Evolutionary conservation across 2,797 vertebrate genomes (phyloP).

Genomic region (Triplophysa yarkandensis): DNA sequence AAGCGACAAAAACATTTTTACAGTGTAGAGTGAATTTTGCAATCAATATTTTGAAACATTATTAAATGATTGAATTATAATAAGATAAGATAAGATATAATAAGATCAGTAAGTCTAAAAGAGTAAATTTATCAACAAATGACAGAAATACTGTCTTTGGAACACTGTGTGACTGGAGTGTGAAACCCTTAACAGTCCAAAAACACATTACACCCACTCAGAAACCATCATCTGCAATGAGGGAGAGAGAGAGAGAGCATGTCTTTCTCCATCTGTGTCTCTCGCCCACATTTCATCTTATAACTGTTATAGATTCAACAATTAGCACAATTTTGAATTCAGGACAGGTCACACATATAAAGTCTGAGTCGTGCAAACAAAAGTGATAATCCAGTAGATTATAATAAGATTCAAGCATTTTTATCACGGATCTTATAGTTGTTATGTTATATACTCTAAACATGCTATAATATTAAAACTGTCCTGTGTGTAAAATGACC

Average conservation of each 20-base stretch:
- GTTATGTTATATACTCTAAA: too few relatives aligned
- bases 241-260: conserved; percentile 9
- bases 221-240: conserved; percentile 44
- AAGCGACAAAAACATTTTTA: too few relatives aligned
- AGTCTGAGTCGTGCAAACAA: neutral
- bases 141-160: neutral
- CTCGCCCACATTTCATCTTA: conserved; percentile 35
- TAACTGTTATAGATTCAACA: conserved; percentile 37
- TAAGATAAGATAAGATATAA: too few relatives aligned
- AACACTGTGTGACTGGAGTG: conserved; percentile 13
- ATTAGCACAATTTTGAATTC: conserved; percentile 27
- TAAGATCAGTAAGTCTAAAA: neutral
- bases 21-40: too few relatives aligned
- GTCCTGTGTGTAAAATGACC: neutral
- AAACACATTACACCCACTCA: conserved; percentile 44
- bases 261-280: conserved; percentile 52
- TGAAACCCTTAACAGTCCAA: conserved; percentile 23
- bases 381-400: neutral
- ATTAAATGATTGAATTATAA: too few relatives aligned
- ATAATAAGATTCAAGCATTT: neutral
- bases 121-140: neutral
- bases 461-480: too few relatives aligned
- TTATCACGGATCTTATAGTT: too few relatives aligned
- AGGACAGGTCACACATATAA: conserved; percentile 50
- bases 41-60: too few relatives aligned